Conservation (phyloP, 2,113 vertebrate genomes). For the Lutjanus erythropterus region DNA sequence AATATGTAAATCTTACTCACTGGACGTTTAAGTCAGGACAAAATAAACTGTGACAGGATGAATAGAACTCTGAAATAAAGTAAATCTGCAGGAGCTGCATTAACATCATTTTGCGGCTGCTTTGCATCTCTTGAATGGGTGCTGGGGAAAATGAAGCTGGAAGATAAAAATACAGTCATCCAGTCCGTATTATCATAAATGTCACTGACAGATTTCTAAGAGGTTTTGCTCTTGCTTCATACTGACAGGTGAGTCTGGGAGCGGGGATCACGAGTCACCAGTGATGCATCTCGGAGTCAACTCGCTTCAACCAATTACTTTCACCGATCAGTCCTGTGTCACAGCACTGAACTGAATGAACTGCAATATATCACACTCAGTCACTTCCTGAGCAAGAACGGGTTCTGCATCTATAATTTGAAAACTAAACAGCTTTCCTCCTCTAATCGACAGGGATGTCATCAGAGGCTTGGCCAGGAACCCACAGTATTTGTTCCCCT, state of each 20-base stretch:
- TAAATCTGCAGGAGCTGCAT: not conserved
- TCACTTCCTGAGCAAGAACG: slow-evolving; percentile 3
- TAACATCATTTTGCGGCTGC: not conserved
- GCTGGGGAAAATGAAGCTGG: not conserved
- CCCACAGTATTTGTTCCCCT: slow-evolving; percentile 50
- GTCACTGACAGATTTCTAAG: not conserved
- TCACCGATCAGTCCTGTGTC: too few species aligned
- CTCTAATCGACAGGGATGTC: slow-evolving; percentile 25
- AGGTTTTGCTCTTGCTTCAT: not conserved
- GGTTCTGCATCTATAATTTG: slow-evolving; percentile 8
- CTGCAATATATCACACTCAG: slow-evolving; percentile 2
- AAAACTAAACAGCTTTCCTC: slow-evolving; percentile 13
- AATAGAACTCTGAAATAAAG: not conserved
- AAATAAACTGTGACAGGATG: not conserved
- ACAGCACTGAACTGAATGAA: slow-evolving; percentile 26
- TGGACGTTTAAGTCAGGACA: too few species aligned
- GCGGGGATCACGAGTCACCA: not conserved
- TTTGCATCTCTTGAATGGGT: not conserved
- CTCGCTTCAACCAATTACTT: not conserved
- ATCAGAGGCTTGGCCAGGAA: slow-evolving; percentile 17
- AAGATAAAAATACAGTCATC: not conserved
- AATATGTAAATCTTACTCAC: too few species aligned
- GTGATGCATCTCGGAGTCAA: not conserved
- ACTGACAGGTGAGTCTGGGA: not conserved
- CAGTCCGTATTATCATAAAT: not conserved